Conservation (phyloP, 2,113 vertebrate genomes). For the Hippopotamus amphibius region DNA sequence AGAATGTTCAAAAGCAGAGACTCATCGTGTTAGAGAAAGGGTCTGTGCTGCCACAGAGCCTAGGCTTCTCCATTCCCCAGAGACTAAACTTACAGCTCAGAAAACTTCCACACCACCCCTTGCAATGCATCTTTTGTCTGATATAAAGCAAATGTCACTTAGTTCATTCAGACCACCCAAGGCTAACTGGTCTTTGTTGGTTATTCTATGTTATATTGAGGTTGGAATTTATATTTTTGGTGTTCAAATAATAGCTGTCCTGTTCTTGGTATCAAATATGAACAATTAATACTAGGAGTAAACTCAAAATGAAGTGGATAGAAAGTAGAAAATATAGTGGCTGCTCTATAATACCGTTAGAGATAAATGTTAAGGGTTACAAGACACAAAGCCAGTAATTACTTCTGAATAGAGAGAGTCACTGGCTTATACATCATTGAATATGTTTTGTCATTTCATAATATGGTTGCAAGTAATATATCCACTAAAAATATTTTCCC, state of each 20-base stretch:
- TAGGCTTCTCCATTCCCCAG: not conserved
- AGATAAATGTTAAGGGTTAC: not conserved
- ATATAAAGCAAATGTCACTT: not conserved
- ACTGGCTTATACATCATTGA: not conserved
- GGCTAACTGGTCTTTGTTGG: not conserved
- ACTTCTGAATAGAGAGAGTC: slow-evolving; percentile 32
- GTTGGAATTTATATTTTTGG: slow-evolving; percentile 28
- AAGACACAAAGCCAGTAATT: not conserved
- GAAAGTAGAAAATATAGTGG: not conserved
- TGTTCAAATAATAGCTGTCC: slow-evolving; percentile 45
- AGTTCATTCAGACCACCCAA: not conserved
- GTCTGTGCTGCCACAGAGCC: not conserved
- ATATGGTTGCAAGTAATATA: slow-evolving; percentile 43
- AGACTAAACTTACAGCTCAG: not conserved
- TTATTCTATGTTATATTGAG: not conserved
- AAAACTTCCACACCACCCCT: not conserved
- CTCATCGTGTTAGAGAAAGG: not conserved
- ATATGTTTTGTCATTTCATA: slow-evolving; percentile 17
- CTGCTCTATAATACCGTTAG: not conserved
- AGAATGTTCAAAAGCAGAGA: slow-evolving; percentile 21
- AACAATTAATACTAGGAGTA: slow-evolving; percentile 55
- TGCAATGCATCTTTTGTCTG: not conserved
- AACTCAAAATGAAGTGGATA: slow-evolving; percentile 27
- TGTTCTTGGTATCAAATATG: slow-evolving; percentile 33
- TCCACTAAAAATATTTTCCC: slow-evolving; percentile 70